Conservation (phyloP, 2,888 invertebrate genomes). For the Agrotis segetum region DNA sequence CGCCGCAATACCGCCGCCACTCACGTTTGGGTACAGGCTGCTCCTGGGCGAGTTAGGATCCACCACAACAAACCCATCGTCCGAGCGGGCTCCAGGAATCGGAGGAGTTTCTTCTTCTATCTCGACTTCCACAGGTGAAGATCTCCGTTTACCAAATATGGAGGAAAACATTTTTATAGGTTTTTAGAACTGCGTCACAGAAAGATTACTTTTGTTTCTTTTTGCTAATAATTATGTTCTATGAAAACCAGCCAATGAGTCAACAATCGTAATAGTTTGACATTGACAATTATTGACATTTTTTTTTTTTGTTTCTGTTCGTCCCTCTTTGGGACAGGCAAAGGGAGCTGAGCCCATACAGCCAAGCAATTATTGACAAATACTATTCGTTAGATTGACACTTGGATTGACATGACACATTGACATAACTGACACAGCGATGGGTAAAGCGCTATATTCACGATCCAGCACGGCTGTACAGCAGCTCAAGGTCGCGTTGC, state of each 20-base stretch:
- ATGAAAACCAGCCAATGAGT: constrained; percentile 3
- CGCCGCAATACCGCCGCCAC: constrained; percentile 70
- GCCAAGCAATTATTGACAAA: too few species aligned
- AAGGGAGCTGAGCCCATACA: too few species aligned
- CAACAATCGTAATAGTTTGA: constrained; percentile 14
- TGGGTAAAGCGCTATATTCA: too few species aligned
- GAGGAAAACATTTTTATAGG: constrained; percentile 85
- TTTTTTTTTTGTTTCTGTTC: too few species aligned
- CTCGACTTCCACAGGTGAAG: constrained; percentile 87
- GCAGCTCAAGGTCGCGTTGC: too few species aligned
- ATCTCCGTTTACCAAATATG: constrained; percentile 86
- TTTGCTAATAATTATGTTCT: background rate
- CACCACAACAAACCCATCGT: constrained; percentile 85
- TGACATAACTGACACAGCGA: too few species aligned
- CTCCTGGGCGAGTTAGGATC: constrained; percentile 76
- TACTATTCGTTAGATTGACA: too few species aligned
- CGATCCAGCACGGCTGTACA: too few species aligned
- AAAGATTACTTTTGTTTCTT: constrained; percentile 3
- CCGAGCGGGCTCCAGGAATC: constrained; percentile 84
- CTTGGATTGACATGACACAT: too few species aligned
- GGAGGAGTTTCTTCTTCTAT: constrained; percentile 86
- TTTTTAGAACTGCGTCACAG: constrained; percentile 3
- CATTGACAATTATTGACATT: too few species aligned
- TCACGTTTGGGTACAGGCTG: constrained; percentile 81
- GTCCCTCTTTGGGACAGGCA: too few species aligned